Evolutionary conservation across 2,113 vertebrate species (phyloP).

Genomic region (Enhydra lutris): DNA sequence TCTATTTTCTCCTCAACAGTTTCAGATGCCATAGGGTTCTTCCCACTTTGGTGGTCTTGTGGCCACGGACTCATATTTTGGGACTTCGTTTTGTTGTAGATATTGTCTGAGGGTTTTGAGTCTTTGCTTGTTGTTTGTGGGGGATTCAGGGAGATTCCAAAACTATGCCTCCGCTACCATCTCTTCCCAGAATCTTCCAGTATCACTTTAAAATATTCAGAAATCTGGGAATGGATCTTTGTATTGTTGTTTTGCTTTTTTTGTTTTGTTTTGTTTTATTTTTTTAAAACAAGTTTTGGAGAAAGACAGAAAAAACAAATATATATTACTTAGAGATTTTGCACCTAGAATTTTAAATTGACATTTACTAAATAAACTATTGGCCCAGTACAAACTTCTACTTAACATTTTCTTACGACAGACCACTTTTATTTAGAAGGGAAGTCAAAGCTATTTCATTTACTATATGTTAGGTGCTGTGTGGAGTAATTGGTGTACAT

Average conservation of each 20-base stretch:
- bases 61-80: not conserved
- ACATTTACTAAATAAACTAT: not conserved
- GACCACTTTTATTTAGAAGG: not conserved
- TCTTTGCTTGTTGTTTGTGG: not conserved
- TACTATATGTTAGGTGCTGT: not conserved
- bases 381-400: not conserved
- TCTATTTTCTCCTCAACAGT: not conserved
- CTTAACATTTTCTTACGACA: not conserved
- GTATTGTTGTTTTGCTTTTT: not conserved
- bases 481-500: not conserved
- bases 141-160: not conserved
- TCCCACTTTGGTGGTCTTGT: not conserved
- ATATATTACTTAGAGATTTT: not conserved
- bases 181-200: not conserved
- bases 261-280: not conserved
- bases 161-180: rapidly evolving
- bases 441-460: not conserved
- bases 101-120: not conserved
- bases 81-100: not conserved
- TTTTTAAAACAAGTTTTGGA: not conserved
- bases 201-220: not conserved
- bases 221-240: not conserved
- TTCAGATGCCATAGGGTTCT: not conserved
- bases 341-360: not conserved
- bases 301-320: not conserved